These are phyloP conservation scores for Notothenia rossii DNA, from an alignment of 2,113 vertebrate genomes.

Conservation along the genomic window DNA sequence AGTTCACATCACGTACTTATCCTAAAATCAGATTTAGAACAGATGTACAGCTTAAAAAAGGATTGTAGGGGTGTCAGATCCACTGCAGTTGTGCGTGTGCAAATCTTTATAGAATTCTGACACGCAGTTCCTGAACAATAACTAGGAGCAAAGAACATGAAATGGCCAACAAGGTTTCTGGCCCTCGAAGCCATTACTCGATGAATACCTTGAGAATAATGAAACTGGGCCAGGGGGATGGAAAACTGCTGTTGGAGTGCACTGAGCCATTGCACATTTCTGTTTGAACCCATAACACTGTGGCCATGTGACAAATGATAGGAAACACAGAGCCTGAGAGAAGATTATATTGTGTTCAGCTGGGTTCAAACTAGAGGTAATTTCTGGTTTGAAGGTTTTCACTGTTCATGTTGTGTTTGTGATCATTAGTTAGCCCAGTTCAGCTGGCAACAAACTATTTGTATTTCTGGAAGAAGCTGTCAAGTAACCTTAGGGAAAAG, in stretches of 20 bases:
- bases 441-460: constrained; percentile 43
- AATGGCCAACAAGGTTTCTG: constrained; percentile 71
- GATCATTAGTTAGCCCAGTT: constrained; percentile 26
- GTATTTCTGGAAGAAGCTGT: constrained; percentile 43
- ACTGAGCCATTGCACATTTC: constrained; percentile 78
- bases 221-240: constrained; percentile 71
- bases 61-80: background rate
- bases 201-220: constrained; percentile 79
- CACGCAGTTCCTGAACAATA: constrained; percentile 56
- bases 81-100: constrained; percentile 7
- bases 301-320: constrained; percentile 80
- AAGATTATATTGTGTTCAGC: constrained; percentile 69
- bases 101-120: background rate
- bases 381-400: constrained; percentile 5
- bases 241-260: constrained; percentile 75
- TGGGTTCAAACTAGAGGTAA: constrained; percentile 38
- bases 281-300: constrained; percentile 81
- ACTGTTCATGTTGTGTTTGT: constrained; percentile 30
- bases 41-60: constrained; percentile 23
- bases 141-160: constrained; percentile 61
- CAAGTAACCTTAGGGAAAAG: background rate
- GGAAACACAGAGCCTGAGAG: constrained; percentile 67
- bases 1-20: constrained; percentile 19
- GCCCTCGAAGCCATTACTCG: constrained; percentile 72
- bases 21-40: constrained; percentile 25